Percentiles rank a stretch among this genome's conserved stretches.
Conservation (phyloP, 2,797 vertebrate genomes). For the Bucorvus abyssinicus region DNA sequence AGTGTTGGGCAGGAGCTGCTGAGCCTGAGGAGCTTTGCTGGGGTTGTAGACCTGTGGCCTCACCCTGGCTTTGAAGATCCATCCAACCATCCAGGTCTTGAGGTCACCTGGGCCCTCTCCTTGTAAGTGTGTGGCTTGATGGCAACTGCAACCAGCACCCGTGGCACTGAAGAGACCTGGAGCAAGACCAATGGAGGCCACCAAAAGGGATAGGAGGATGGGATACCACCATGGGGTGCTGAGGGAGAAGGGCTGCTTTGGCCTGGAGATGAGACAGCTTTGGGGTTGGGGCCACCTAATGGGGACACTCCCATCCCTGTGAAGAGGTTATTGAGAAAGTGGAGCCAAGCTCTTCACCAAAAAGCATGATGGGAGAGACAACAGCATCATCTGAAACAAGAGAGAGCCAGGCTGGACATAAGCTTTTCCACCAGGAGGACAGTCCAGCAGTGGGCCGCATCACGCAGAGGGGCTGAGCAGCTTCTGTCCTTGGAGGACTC, state of each 20-base stretch:
- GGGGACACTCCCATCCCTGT: too few relatives aligned
- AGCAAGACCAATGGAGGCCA: neutral
- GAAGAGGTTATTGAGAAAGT: neutral
- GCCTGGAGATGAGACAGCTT: neutral
- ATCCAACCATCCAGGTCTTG: neutral
- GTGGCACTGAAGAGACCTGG: too few relatives aligned
- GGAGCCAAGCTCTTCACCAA: neutral
- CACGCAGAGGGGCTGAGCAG: neutral
- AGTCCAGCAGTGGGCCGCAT: neutral
- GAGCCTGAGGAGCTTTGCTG: neutral
- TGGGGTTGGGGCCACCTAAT: neutral
- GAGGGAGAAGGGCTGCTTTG: neutral
- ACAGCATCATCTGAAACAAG: accelerated
- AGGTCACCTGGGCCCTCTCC: neutral
- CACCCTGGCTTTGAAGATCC: neutral
- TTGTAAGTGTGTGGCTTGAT: accelerated
- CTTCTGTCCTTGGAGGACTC: neutral
- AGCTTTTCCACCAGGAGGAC: neutral
- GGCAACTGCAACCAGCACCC: neutral
- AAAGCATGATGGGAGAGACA: neutral
- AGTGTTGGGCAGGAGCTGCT: neutral
- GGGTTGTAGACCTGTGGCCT: neutral
- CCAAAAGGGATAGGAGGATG: neutral
- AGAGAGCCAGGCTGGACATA: neutral
- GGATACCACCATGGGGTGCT: neutral